Evolutionary conservation across 2,113 vertebrate species (phyloP), one percentile per base, ranked within the genome.

Genomic region (Drymodes brunneopygia): DNA sequence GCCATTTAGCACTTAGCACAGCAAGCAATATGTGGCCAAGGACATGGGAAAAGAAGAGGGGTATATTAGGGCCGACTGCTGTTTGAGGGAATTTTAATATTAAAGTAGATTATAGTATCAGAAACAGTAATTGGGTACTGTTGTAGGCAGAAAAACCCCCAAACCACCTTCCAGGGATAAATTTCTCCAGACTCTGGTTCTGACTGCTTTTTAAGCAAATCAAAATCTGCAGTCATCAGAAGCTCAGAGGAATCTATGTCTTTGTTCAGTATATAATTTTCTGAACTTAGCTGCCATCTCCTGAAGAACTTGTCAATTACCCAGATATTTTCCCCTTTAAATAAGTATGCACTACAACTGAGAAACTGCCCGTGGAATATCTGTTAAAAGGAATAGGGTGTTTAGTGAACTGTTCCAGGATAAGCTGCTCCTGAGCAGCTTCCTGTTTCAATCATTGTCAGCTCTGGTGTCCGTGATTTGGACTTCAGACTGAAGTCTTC

Each of bases 1-100:
- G 81, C 50, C 70, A 80, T 91, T 92, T 95, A 95, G 61, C 94
- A 94, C 91, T 91, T 89, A 80, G 58, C 78, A 91, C 57, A 79
- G 84, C 36, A 65, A 89, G 73, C 53, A 66, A 51, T 70, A 86
- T 64, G 74, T 74, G 86, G 67, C 69, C 56, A 65, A 86, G 53
- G 33, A 90, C 70, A 87, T 50, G 40, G 48, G 45, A 87, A 92
- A 44, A 66, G 58, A 79, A 74, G 65, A 65, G 28, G 54, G 33
- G 65, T 42, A 15, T 80, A 78, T 70, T 72, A 92, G 64, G 40
- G 67, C 48, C 1, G 2, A 87, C 66, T 86, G 64, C 79, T 91
- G 44, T 94, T 90, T 13, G 27, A 84, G 42, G 70, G 84, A 91
- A 92, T 96, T 82, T 82, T 36, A 62, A 72, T 92, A 79, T 88